A percentile compares a stretch with the other conserved stretches of the same genome.
phyloP scores from a whole-genome alignment of 2,888 invertebrate genomes.

The Strigamia maritima region DNA sequence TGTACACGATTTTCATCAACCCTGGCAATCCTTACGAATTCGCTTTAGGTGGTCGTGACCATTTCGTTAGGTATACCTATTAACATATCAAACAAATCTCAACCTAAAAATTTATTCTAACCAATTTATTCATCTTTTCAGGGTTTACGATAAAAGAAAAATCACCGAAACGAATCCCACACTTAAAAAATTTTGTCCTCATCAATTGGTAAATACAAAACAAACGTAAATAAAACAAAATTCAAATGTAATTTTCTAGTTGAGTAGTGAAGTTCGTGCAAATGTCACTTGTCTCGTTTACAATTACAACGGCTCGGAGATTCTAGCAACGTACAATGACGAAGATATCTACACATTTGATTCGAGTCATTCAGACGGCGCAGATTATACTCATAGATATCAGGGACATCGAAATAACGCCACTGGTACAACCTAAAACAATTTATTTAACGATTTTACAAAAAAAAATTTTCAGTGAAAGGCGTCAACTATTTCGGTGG shows the following conservation, averaged over 20 bases:
- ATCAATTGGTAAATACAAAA: slow-evolving; percentile 54
- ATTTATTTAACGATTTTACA: too few relatives aligned
- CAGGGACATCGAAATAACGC: slow-evolving; percentile 63
- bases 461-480: slow-evolving; percentile 64
- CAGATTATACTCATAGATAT: slow-evolving; percentile 61
- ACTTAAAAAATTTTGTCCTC: slow-evolving; percentile 64
- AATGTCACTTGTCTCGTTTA: slow-evolving; percentile 87
- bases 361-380: slow-evolving; percentile 57
- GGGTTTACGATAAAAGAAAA: slow-evolving; percentile 50
- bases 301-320: slow-evolving; percentile 84
- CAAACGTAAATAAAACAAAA: background rate
- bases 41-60: slow-evolving; percentile 78
- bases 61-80: slow-evolving; percentile 60
- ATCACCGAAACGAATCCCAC: slow-evolving; percentile 46
- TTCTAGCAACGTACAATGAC: slow-evolving; percentile 90
- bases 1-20: slow-evolving; percentile 84
- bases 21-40: slow-evolving; percentile 74
- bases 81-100: background rate
- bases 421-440: slow-evolving; percentile 51
- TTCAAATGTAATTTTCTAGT: slow-evolving; percentile 46
- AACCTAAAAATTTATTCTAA: background rate
- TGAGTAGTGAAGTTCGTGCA: slow-evolving; percentile 52
- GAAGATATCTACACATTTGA: slow-evolving; percentile 89
- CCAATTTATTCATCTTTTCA: slow-evolving; percentile 39
- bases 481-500: slow-evolving; percentile 93